Base-by-base conservation (phyloP, 2,888 invertebrate species). In the Thalpophila matura region DNA sequence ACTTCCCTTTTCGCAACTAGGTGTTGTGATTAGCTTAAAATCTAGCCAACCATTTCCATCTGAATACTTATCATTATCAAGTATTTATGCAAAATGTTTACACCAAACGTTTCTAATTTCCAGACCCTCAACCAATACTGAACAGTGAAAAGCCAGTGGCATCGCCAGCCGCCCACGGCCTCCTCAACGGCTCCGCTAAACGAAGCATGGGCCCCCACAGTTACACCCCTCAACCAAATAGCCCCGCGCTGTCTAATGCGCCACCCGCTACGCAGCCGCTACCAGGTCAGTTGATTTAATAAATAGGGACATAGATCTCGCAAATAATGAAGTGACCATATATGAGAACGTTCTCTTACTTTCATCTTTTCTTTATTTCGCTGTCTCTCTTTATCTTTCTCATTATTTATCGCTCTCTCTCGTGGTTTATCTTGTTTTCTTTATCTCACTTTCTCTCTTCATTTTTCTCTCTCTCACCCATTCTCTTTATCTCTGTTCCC, bases 131-230 rank as follows among this genome's bases (percentile, higher is more conserved):
- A 24, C 74, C 83, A 1, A 79, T 83, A 20, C 43, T 76, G 9
- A 85, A 60, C 35, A 76, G 82, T 1, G 89, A 90, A 9, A 95
- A 95, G 80, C 98, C 98, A 43, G 96, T 96, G 14, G 97, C 97
- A 3, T 96, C 97, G 3, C 97, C 98, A 16, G 98, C 98, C 26
- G 97, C 98, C 18, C 98, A 98, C 90, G 97, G 97, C 24, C 95
- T 98, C 45, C 95, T 98, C 62, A 96, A 97, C 79, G 97, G 94
- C n/a, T 83, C 91, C 0, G 97, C 96, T 22, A 96, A 96, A 86
- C 95, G 97, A 80, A 96, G 96, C 61, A 96, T 97, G 96, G 97
- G 96, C 70, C 93, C 96, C 60, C 97, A 97, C 89, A 96, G 96
- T 84, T 97, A 97, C 86, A 96, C 96, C 63, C 97, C 97, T 40